Percentiles rank a stretch among this genome's conserved stretches.
Evolutionary conservation across 2,797 vertebrate genomes (phyloP).

Genomic region (Melanotaenia pygmaea): DNA sequence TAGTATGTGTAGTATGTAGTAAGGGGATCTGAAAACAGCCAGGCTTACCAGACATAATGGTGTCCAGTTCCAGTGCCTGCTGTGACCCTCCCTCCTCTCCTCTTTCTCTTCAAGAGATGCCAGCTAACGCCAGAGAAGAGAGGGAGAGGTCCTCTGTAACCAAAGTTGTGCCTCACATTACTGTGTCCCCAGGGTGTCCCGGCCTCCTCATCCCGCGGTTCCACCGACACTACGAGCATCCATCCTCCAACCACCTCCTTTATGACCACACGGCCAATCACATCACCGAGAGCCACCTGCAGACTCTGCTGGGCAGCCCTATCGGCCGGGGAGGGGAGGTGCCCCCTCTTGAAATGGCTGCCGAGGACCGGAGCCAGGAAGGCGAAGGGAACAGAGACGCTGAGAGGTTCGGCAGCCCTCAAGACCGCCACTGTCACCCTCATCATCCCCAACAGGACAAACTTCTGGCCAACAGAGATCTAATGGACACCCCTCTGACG

Average conservation of each 20-base stretch:
- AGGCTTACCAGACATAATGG: constrained; percentile 28
- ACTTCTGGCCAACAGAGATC: constrained; percentile 86
- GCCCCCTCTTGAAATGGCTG: constrained; percentile 86
- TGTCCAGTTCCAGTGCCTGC: constrained; percentile 58
- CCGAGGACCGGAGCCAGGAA: constrained; percentile 86
- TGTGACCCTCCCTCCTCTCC: constrained; percentile 75
- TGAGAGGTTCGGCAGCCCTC: constrained; percentile 85
- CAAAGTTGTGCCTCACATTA: constrained; percentile 92
- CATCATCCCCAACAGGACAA: constrained; percentile 83
- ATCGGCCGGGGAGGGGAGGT: constrained; percentile 85
- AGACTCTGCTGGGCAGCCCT: constrained; percentile 89
- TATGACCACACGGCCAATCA: constrained; percentile 86
- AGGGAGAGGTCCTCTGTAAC: constrained; percentile 91
- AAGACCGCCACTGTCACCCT: constrained; percentile 77
- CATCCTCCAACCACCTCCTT: constrained; percentile 79
- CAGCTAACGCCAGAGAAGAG: constrained; percentile 94
- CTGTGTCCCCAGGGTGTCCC: constrained; percentile 86
- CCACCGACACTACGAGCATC: constrained; percentile 86
- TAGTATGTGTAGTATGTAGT: too few relatives aligned
- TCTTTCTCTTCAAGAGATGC: constrained; percentile 92
- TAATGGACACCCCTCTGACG: constrained; percentile 90
- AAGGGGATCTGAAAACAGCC: background rate
- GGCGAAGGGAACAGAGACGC: constrained; percentile 76
- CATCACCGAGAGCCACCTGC: constrained; percentile 86
- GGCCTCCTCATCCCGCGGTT: constrained; percentile 82